Conservation (phyloP, 2,888 invertebrate species). For the Patella ulyssiponensis region DNA sequence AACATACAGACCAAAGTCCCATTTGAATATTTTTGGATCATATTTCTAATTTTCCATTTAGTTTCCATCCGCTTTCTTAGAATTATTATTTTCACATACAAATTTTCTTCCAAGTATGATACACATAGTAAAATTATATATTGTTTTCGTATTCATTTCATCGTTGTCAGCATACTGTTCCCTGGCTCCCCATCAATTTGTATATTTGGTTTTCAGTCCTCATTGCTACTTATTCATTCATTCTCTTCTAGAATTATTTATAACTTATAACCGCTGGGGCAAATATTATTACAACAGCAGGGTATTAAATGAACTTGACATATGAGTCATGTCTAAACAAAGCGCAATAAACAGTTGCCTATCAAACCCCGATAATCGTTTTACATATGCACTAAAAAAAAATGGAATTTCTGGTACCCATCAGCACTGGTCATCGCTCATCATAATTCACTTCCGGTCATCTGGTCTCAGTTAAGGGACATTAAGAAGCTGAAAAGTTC, state of each 20-base stretch:
- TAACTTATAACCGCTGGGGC: neutral
- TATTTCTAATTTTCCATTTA: no score
- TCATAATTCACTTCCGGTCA: constrained; percentile 9
- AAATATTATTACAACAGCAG: neutral
- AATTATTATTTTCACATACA: no score
- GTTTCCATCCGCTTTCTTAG: no score
- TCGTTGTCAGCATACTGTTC: no score
- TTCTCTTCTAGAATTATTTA: neutral
- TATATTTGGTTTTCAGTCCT: no score
- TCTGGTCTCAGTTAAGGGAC: constrained; percentile 10
- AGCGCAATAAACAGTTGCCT: neutral
- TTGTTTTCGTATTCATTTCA: no score
- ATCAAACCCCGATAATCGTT: neutral
- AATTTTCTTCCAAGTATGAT: no score
- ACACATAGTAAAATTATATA: no score
- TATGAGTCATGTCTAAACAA: neutral
- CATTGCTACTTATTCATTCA: neutral
- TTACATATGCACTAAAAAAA: neutral
- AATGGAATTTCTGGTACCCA: neutral
- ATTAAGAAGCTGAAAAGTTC: constrained; percentile 11
- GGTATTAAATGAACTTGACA: neutral
- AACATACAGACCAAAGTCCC: no score
- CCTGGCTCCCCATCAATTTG: no score
- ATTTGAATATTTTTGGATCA: no score
- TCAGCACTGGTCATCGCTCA: neutral